Evolutionary conservation across 2,797 vertebrate genomes (phyloP).

Genomic region (Hypotaenidia okinawae): DNA sequence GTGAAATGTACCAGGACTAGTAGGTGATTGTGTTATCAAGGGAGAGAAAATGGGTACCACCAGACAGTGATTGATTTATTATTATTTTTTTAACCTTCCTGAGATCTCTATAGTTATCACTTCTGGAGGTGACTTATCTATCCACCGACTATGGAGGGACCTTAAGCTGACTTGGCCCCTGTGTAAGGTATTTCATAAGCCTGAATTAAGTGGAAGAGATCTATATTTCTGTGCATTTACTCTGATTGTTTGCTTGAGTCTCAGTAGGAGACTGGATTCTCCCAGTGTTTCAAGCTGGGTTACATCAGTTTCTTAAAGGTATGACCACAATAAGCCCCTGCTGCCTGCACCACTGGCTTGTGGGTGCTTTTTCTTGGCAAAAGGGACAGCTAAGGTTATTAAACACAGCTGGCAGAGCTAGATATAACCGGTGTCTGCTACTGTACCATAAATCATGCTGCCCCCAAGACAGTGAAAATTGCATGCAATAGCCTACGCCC

Average conservation of each 20-base stretch:
- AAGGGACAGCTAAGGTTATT: neutral
- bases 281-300: neutral
- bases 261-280: neutral
- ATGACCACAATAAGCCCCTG: neutral
- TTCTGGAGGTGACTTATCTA: neutral
- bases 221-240: neutral
- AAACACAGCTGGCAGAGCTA: slow-evolving; percentile 2
- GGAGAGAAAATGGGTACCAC: neutral
- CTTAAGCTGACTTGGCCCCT: neutral
- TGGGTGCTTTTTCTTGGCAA: neutral
- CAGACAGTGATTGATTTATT: neutral
- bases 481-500: neutral
- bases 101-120: accelerated
- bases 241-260: neutral
- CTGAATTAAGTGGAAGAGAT: neutral
- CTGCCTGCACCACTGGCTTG: neutral
- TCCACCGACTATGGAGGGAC: neutral
- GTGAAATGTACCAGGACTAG: neutral
- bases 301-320: neutral
- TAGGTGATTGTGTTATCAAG: neutral
- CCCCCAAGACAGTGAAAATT: neutral
- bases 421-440: neutral
- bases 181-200: neutral
- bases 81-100: neutral
- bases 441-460: neutral